Percentiles rank a stretch among this genome's conserved stretches.
phyloP scores from a whole-genome alignment of 1,140 invertebrate species.

The Tetranychus cinnabarinus region DNA sequence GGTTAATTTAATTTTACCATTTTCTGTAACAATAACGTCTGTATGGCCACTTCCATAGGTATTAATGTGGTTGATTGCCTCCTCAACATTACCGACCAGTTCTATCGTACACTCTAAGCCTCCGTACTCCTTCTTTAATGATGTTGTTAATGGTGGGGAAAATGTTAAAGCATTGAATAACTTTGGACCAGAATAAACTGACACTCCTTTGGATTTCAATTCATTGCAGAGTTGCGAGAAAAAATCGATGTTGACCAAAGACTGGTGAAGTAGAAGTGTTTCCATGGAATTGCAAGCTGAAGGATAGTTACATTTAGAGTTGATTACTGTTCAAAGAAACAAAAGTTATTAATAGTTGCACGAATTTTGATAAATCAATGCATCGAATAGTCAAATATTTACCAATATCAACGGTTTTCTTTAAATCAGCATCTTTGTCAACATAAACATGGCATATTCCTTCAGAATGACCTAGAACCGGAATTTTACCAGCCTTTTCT shows the following conservation, averaged over 20 bases:
- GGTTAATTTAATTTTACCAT: constrained; percentile 21
- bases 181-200: constrained; percentile 63
- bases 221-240: constrained; percentile 77
- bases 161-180: constrained; percentile 54
- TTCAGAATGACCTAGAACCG: constrained; percentile 91
- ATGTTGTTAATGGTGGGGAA: constrained; percentile 67
- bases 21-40: constrained; percentile 85
- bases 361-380: not conserved
- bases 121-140: constrained; percentile 74
- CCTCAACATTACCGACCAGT: constrained; percentile 58
- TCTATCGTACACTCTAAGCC: constrained; percentile 80
- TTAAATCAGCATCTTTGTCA: constrained; percentile 62
- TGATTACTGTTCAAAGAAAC: constrained; percentile 33
- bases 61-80: constrained; percentile 83
- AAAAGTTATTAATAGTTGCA: not conserved
- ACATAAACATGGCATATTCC: constrained; percentile 91
- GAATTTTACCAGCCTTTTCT: constrained; percentile 62
- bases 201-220: constrained; percentile 70
- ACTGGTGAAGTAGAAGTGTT: constrained; percentile 76
- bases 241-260: constrained; percentile 37
- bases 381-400: constrained; percentile 6
- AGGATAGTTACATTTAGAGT: constrained; percentile 96
- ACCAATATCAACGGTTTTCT: constrained; percentile 64
- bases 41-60: constrained; percentile 87
- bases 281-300: constrained; percentile 98